A percentile compares a stretch with the other conserved stretches of the same genome.
phyloP scores from a whole-genome alignment of 2,113 vertebrate genomes.

The Lasiurus cinereus region DNA sequence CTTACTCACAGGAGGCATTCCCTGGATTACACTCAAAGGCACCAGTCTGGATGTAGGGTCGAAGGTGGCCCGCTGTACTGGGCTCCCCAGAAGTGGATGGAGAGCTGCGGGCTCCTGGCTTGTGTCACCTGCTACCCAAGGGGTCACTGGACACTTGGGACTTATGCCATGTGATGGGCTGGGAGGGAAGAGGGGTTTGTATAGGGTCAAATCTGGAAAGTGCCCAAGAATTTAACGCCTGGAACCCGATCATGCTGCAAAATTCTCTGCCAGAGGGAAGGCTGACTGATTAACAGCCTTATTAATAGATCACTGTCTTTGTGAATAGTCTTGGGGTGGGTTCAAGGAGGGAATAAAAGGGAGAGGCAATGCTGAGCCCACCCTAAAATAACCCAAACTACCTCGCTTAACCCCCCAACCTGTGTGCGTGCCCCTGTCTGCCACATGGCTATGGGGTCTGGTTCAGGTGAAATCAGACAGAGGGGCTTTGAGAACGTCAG shows the following conservation, averaged over 20 bases:
- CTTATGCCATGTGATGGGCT: neutral
- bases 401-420: neutral
- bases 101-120: neutral
- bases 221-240: neutral
- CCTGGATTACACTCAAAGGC: neutral
- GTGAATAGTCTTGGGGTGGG: neutral
- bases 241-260: neutral
- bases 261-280: neutral
- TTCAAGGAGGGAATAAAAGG: neutral
- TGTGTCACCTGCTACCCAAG: neutral
- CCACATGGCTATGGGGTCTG: neutral
- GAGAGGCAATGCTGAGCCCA: neutral
- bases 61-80: neutral
- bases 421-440: neutral
- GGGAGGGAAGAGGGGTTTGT: neutral
- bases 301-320: neutral
- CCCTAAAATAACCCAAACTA: neutral
- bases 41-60: neutral
- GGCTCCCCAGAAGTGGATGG: neutral
- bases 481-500: neutral
- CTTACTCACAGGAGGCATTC: neutral
- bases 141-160: neutral
- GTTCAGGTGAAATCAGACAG: neutral
- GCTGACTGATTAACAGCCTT: neutral
- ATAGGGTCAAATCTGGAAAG: neutral